These are phyloP conservation scores for Pocillopora grandis DNA, from an alignment of 92 coral and sea anemone species.

Conservation along the genomic window DNA sequence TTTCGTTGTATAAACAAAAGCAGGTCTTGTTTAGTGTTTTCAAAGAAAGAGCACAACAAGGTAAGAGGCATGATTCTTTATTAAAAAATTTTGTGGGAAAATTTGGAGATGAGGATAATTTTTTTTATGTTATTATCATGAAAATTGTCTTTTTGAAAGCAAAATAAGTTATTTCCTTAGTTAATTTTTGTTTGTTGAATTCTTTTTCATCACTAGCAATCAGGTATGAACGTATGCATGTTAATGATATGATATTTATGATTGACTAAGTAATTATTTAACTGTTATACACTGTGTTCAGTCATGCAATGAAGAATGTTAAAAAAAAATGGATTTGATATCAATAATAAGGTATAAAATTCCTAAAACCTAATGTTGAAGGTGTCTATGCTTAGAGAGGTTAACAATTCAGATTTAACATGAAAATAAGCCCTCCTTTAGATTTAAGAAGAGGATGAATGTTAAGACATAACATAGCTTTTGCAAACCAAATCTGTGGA, in stretches of 20 bases:
- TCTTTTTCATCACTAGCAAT: not conserved
- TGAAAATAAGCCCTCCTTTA: too few species aligned
- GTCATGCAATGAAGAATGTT: not conserved
- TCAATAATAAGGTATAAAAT: not conserved
- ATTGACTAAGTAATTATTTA: not conserved
- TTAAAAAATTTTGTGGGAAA: not conserved
- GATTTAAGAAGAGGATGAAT: too few species aligned
- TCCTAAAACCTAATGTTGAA: not conserved
- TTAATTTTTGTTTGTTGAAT: not conserved
- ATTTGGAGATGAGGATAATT: not conserved
- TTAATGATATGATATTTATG: not conserved
- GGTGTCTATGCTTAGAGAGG: too few species aligned
- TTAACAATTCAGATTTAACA: too few species aligned
- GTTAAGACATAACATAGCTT: too few species aligned
- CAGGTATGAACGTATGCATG: not conserved
- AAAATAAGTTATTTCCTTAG: not conserved
- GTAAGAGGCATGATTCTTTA: not conserved
- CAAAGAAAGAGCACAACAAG: not conserved
- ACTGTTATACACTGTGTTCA: not conserved
- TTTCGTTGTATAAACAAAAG: not conserved
- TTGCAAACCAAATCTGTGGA: too few species aligned
- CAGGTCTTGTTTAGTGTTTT: not conserved
- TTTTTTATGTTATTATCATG: not conserved
- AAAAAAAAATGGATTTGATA: not conserved
- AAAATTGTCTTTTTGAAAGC: conserved; percentile 6